Percentiles rank a stretch among this genome's conserved stretches.
These are phyloP conservation scores for Silurus asotus DNA, from an alignment of 2,113 vertebrate genomes.

Conservation along the genomic window DNA sequence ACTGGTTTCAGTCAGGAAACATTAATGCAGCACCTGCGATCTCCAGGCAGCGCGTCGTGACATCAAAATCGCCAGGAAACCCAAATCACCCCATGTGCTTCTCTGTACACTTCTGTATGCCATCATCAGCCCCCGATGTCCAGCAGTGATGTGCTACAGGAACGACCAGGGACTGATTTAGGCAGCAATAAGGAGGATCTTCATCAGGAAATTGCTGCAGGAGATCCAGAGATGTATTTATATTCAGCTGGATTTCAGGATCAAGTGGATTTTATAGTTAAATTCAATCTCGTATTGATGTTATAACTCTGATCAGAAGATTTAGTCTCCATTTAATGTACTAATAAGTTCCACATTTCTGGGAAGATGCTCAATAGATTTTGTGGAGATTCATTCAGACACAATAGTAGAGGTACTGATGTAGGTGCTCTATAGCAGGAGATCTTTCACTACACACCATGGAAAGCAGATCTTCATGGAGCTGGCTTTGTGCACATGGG, in stretches of 20 bases:
- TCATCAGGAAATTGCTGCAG: no score
- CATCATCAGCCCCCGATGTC: neutral
- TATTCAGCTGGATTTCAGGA: neutral
- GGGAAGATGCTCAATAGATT: no score
- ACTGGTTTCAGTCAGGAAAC: neutral
- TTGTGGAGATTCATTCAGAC: no score
- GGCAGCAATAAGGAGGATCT: conserved; percentile 10
- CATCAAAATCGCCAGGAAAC: conserved; percentile 39
- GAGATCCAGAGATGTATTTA: neutral
- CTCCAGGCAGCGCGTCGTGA: neutral
- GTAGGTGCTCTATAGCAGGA: no score
- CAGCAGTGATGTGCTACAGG: neutral
- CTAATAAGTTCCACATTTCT: no score
- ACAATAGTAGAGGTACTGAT: no score
- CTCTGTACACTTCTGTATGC: conserved; percentile 9
- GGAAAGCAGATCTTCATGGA: no score
- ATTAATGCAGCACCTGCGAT: neutral
- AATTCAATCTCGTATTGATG: neutral
- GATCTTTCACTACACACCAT: no score
- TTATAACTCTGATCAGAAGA: no score
- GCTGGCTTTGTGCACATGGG: no score
- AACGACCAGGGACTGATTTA: conserved; percentile 37
- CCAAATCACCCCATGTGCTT: neutral
- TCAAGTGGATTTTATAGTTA: neutral
- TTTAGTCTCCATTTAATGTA: no score